Evolutionary conservation across 2,113 vertebrate species (phyloP), one percentile per base, ranked within the genome.

Genomic region (Genyomyrus donnyi): DNA sequence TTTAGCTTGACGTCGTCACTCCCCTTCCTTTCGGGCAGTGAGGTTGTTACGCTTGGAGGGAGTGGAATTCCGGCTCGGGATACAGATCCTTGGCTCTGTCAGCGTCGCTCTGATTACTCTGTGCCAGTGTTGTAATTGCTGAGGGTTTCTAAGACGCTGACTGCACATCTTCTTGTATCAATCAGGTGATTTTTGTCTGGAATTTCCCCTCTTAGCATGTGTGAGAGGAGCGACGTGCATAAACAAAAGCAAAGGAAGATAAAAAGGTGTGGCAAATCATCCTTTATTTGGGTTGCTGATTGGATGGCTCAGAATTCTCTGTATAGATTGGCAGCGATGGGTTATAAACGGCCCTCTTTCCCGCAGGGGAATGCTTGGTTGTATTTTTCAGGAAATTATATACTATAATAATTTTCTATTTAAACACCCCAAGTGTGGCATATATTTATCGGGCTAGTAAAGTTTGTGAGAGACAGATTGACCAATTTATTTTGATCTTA

Each of bases 351-450:
- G 15, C 74, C 35, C 5, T 77, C 74, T 17, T 77, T 77, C 39
- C 35, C 2, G 6, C 13, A 15, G 74, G 31, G 74, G 17, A 77
- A 42, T 42, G 6, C 15, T 42, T 42, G 6, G 74, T 8, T 19
- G 39, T 15, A 77, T 77, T 39, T 24, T 77, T 77, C 56, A 35
- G 88, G 91, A 92, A 94, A 92, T 91, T 90, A 90, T 92, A 91
- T 3, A 90, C 90, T n/a, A 74, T 85, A 87, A 90, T 94, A 83
- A 62, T 19, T 91, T 93, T 92, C 90, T 90, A 91, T 77, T 39
- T 19, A 91, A 91, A 93, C 91, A 92, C 91, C 92, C 90, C 89
- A 86, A 31, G 53, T 87, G 3, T 27, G 15, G 92, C 94, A 77
- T 42, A 19, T 39, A 77, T 35, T 77, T 77, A 39, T 19, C 35